Percentiles rank a stretch among this genome's conserved stretches.
These are phyloP conservation scores for Scolopax bukidnonensis DNA, from an alignment of 2,797 vertebrate species.

Conservation along the genomic window DNA sequence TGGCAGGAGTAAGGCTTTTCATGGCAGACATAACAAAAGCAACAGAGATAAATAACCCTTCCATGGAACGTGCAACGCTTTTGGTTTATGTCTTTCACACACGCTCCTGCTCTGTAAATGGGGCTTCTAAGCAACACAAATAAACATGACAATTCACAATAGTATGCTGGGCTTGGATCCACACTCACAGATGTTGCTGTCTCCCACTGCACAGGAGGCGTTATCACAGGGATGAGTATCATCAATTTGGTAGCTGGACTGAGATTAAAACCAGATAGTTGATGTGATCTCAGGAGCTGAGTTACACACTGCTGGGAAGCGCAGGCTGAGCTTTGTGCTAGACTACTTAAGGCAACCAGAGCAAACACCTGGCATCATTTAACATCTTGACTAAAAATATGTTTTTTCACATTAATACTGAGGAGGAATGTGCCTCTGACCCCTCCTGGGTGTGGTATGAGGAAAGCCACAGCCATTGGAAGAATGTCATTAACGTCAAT, in stretches of 20 bases:
- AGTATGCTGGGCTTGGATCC: neutral
- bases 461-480: conserved; percentile 47
- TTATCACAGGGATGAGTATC: neutral
- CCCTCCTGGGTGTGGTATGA: conserved; percentile 16
- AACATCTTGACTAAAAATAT: neutral
- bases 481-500: conserved; percentile 36
- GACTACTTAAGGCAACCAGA: neutral
- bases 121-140: conserved; percentile 26
- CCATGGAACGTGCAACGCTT: neutral
- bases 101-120: neutral
- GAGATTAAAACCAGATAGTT: neutral
- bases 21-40: neutral
- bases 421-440: neutral
- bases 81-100: neutral
- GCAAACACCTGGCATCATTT: conserved; percentile 18
- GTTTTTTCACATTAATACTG: neutral
- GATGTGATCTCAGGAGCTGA: neutral
- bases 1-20: neutral
- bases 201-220: neutral
- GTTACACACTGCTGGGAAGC: neutral
- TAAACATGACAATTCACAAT: neutral
- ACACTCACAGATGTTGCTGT: neutral
- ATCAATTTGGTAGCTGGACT: neutral
- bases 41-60: neutral
- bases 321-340: neutral